These are phyloP conservation scores for Poecile montanus DNA, from an alignment of 2,797 vertebrate genomes.

Conservation along the genomic window DNA sequence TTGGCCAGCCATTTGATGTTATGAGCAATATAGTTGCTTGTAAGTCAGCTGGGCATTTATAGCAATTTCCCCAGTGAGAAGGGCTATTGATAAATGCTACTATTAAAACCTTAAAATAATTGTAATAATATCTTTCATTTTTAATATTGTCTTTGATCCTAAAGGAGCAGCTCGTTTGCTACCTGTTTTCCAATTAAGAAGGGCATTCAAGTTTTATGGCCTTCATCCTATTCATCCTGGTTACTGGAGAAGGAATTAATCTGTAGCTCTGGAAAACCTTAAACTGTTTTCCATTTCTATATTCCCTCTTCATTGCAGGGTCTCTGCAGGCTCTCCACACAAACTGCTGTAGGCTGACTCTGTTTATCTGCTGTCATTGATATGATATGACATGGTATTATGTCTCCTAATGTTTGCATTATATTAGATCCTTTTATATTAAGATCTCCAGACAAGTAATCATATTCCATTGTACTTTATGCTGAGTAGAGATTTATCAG, in stretches of 20 bases:
- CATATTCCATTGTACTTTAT: not conserved
- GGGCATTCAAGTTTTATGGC: not conserved
- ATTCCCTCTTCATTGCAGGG: not conserved
- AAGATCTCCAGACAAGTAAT: not conserved
- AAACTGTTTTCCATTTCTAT: not conserved
- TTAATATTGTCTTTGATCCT: not conserved
- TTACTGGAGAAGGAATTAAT: not conserved
- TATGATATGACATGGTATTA: not conserved
- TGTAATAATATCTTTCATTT: slow-evolving; percentile 30
- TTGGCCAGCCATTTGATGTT: not conserved
- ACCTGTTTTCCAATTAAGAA: slow-evolving; percentile 10
- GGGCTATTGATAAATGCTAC: not conserved
- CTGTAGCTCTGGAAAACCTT: not conserved
- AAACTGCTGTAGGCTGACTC: not conserved
- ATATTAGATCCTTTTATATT: not conserved
- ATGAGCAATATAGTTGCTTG: not conserved
- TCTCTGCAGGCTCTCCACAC: not conserved
- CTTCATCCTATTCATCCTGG: not conserved
- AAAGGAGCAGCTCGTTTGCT: not conserved
- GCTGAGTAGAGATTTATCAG: not conserved
- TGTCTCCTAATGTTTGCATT: slow-evolving; percentile 10
- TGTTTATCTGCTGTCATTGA: not conserved
- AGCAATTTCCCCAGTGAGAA: not conserved
- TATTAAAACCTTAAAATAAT: slow-evolving; percentile 18
- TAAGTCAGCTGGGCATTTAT: slow-evolving; percentile 11